A percentile compares a stretch with the other conserved stretches of the same genome.
Conservation (phyloP, 2,113 vertebrate species). For the Labrus mixtus region DNA sequence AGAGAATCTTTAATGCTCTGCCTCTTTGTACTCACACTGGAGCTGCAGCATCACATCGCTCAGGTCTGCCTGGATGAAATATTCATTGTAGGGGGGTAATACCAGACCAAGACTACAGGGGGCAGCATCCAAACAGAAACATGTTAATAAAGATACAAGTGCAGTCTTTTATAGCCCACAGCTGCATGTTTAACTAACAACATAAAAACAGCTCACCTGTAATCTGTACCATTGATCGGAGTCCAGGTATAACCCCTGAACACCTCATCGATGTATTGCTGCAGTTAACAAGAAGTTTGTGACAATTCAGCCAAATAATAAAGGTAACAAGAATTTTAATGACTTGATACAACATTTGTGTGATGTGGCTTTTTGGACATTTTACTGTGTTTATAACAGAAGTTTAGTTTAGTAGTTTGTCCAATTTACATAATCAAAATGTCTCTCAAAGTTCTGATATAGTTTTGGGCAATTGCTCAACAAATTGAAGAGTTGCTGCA, state of each 20-base stretch:
- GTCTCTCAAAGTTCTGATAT: too few relatives aligned
- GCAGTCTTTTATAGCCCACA: not conserved
- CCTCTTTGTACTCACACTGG: slow-evolving; percentile 92
- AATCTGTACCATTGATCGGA: slow-evolving; percentile 96
- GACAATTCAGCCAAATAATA: not conserved
- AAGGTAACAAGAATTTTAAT: not conserved
- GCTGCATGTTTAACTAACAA: not conserved
- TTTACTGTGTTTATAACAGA: too few relatives aligned
- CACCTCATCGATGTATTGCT: slow-evolving; percentile 96
- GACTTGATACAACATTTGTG: not conserved
- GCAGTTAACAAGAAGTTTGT: slow-evolving; percentile 30
- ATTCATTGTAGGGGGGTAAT: slow-evolving; percentile 93
- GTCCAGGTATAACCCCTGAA: slow-evolving; percentile 94
- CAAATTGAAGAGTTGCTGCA: too few relatives aligned
- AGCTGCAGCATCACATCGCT: slow-evolving; percentile 98
- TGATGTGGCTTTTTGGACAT: too few relatives aligned
- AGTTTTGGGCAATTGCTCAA: too few relatives aligned
- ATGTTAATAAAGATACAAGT: not conserved
- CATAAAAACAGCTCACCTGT: slow-evolving; percentile 88
- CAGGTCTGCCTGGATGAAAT: slow-evolving; percentile 97
- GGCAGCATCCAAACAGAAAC: slow-evolving; percentile 40
- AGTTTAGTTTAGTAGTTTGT: too few relatives aligned
- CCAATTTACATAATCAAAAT: too few relatives aligned
- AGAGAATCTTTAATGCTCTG: slow-evolving; percentile 25
- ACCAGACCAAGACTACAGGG: slow-evolving; percentile 92